phyloP scores from a whole-genome alignment of 1,140 invertebrate genomes.

The Panonychus citri region DNA sequence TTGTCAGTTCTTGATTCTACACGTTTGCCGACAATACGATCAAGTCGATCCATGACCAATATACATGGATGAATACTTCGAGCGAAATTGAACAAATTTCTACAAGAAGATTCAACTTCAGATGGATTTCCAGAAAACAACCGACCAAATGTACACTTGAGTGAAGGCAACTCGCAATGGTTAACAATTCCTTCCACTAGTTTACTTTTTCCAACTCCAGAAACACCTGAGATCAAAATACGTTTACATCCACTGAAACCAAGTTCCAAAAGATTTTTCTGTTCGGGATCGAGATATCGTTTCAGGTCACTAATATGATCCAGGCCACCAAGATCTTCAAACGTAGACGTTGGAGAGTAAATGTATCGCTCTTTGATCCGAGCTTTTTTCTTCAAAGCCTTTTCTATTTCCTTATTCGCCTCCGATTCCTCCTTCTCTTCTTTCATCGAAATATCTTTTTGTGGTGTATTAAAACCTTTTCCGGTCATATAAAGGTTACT shows the following conservation, averaged over 20 bases:
- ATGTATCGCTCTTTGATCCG: slow-evolving; percentile 9
- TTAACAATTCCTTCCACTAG: slow-evolving; percentile 74
- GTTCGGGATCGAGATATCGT: slow-evolving; percentile 53
- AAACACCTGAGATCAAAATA: slow-evolving; percentile 67
- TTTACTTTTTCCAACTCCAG: slow-evolving; percentile 76
- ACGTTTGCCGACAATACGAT: slow-evolving; percentile 59
- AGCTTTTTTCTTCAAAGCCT: slow-evolving; percentile 17
- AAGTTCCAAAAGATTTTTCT: slow-evolving; percentile 41
- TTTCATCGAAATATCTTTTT: not conserved
- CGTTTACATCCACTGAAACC: slow-evolving; percentile 39
- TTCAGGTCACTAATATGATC: slow-evolving; percentile 42
- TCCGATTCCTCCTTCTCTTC: not conserved
- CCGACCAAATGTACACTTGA: slow-evolving; percentile 71
- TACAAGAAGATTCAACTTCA: slow-evolving; percentile 75
- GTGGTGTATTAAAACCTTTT: not conserved
- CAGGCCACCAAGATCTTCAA: slow-evolving; percentile 49
- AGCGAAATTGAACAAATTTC: slow-evolving; percentile 70
- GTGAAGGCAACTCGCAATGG: slow-evolving; percentile 40
- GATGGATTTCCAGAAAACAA: slow-evolving; percentile 75
- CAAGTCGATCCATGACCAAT: slow-evolving; percentile 83
- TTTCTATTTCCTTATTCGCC: slow-evolving; percentile 17
- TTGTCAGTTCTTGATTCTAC: slow-evolving; percentile 71
- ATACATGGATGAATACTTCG: slow-evolving; percentile 47
- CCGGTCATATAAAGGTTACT: not conserved
- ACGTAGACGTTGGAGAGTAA: slow-evolving; percentile 28